These are phyloP conservation scores for Vulpes ferrilata DNA, from an alignment of 2,113 vertebrate species.

Conservation along the genomic window DNA sequence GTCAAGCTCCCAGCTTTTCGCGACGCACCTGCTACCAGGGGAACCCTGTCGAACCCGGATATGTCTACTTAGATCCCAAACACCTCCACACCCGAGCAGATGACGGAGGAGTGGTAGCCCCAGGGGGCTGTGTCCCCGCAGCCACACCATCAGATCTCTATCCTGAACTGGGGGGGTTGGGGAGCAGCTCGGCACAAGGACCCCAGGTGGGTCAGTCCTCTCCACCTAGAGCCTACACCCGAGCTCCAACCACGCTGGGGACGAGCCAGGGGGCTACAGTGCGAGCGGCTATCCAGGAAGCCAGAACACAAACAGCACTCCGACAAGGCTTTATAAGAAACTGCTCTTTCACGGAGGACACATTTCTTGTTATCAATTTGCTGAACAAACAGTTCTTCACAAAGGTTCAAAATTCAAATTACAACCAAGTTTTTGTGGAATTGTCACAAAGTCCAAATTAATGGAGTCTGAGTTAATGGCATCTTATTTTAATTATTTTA, in stretches of 20 bases:
- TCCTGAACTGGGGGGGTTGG: fast-evolving
- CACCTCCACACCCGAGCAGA: background rate
- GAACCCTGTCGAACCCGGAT: background rate
- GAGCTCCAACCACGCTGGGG: background rate
- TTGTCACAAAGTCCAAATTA: background rate
- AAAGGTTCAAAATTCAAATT: background rate
- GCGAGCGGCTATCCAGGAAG: no score
- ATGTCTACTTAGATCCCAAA: background rate
- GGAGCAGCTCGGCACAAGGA: background rate
- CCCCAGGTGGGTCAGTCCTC: background rate
- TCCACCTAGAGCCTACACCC: background rate
- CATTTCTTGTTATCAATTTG: background rate
- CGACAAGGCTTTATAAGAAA: background rate
- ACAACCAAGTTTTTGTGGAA: background rate
- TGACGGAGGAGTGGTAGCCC: background rate
- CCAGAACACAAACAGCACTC: no score
- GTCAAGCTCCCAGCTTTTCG: background rate
- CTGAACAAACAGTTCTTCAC: background rate
- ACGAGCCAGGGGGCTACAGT: no score
- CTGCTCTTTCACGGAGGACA: background rate
- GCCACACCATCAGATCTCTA: background rate
- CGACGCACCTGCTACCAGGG: background rate
- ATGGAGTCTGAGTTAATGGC: background rate
- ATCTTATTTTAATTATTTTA: background rate
- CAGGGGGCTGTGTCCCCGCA: no score